Conservation (phyloP, 2,797 vertebrate genomes). For the Peromyscus nudipes region DNA sequence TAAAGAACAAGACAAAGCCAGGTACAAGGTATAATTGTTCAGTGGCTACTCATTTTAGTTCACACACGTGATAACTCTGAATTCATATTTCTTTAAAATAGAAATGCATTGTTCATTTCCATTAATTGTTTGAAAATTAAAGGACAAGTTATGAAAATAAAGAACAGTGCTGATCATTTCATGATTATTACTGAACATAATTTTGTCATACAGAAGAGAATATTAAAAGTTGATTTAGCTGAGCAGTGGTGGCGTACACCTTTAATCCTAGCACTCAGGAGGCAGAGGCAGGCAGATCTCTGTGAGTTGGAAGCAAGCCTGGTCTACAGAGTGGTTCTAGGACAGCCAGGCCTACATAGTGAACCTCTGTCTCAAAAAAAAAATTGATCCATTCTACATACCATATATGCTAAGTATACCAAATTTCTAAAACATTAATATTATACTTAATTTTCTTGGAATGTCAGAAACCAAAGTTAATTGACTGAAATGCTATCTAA, state of each 20-base stretch:
- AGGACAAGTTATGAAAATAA: constrained; percentile 55
- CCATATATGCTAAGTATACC: constrained; percentile 9
- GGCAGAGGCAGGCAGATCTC: not conserved
- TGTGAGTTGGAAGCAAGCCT: not conserved
- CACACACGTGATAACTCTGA: constrained; percentile 17
- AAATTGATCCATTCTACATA: not conserved
- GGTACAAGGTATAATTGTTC: constrained; percentile 6
- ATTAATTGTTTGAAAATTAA: constrained; percentile 45
- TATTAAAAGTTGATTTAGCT: not conserved
- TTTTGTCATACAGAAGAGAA: not conserved
- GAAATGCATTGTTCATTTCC: constrained; percentile 11
- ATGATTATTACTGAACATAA: constrained; percentile 43
- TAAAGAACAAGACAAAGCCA: constrained; percentile 48
- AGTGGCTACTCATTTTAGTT: not conserved
- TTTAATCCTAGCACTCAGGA: not conserved
- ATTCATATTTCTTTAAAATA: constrained; percentile 42
- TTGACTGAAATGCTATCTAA: constrained; percentile 36
- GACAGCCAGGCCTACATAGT: not conserved
- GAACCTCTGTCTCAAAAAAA: not conserved
- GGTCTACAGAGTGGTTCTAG: not conserved
- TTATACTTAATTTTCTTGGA: constrained; percentile 47
- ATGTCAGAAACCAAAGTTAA: not conserved
- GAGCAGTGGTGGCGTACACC: not conserved
- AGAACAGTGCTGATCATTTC: not conserved
- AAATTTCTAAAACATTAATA: constrained; percentile 38